Percentiles rank a stretch among this genome's conserved stretches.
Conservation (phyloP, 1,140 invertebrate genomes). For the Drosophila repleta region DNA sequence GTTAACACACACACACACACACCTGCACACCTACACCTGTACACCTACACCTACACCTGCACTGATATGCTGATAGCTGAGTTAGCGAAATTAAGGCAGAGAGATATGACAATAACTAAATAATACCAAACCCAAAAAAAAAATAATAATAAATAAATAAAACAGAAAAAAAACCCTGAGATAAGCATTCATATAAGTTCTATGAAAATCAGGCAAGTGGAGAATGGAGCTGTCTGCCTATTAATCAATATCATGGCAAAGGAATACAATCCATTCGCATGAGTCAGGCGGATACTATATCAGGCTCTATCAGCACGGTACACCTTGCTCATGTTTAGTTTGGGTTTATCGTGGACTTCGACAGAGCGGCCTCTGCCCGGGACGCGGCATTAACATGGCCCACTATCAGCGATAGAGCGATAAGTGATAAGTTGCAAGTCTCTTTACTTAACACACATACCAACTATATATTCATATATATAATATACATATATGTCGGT, state of each 20-base stretch:
- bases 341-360: conserved; percentile 43
- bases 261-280: conserved; percentile 13
- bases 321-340: conserved; percentile 34
- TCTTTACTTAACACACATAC: conserved; percentile 25
- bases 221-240: neutral
- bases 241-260: conserved; percentile 15
- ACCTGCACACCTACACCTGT: too few relatives aligned
- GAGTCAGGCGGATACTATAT: conserved; percentile 24
- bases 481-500: neutral
- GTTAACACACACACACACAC: too few relatives aligned
- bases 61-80: neutral
- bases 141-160: neutral
- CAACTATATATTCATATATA: neutral
- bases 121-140: neutral
- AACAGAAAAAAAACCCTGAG: neutral
- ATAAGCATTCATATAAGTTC: conserved; percentile 12
- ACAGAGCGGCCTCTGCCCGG: conserved; percentile 18
- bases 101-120: conserved; percentile 7
- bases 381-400: conserved; percentile 30
- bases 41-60: neutral
- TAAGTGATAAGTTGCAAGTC: conserved; percentile 40
- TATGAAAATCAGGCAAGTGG: neutral
- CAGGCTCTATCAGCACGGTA: conserved; percentile 5
- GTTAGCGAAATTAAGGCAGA: neutral
- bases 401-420: conserved; percentile 28